Evolutionary conservation across 1,140 invertebrate species (phyloP).

Genomic region (Hetaerina americana): DNA sequence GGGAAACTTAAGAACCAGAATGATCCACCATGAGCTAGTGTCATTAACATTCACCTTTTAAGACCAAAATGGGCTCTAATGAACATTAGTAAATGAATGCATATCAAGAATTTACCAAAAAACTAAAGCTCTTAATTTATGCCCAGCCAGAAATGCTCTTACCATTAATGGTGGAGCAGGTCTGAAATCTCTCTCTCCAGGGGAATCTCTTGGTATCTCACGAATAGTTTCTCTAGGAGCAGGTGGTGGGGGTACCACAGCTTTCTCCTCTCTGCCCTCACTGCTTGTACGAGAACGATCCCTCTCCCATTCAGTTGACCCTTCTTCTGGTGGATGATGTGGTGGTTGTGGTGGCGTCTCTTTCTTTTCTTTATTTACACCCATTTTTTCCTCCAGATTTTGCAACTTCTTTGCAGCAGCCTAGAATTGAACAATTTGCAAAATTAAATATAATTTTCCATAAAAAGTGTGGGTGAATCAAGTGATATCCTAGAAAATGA

Average conservation of each 20-base stretch:
- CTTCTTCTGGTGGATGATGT: constrained; percentile 27
- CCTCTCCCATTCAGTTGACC: constrained; percentile 39
- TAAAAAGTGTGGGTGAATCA: not conserved
- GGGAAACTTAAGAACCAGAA: too few species aligned
- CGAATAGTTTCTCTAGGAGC: constrained; percentile 11
- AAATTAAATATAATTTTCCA: not conserved
- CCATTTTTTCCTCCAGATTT: constrained; percentile 44
- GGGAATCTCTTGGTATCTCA: not conserved
- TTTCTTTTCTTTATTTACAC: constrained; percentile 31
- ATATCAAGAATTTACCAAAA: too few species aligned
- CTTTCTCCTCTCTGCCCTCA: not conserved
- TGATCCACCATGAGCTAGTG: too few species aligned
- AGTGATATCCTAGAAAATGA: too few species aligned
- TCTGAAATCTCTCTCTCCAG: not conserved
- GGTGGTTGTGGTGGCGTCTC: constrained; percentile 32
- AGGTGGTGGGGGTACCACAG: not conserved
- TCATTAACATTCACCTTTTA: too few species aligned
- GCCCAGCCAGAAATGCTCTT: not conserved
- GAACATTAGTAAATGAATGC: too few species aligned
- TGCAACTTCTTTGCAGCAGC: constrained; percentile 47
- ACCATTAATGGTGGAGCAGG: not conserved
- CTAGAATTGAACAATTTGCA: not conserved
- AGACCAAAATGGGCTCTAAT: too few species aligned
- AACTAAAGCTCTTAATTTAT: too few species aligned
- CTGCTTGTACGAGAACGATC: constrained; percentile 17